Percentiles rank a stretch among this genome's conserved stretches.
phyloP scores from a whole-genome alignment of 2,888 invertebrate species.

The Lacanobia wlatinum region DNA sequence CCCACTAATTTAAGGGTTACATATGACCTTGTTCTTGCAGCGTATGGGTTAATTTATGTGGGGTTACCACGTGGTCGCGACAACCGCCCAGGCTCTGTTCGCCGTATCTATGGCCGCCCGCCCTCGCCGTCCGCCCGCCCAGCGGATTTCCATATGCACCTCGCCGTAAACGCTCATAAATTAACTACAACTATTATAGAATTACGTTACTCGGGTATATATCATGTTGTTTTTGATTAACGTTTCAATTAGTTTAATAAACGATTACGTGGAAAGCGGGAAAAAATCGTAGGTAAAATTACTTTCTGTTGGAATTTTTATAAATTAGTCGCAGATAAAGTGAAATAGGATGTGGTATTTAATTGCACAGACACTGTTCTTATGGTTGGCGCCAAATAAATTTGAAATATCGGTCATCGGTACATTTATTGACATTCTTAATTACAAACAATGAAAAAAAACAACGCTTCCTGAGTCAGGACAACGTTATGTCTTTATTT shows the following conservation, averaged over 20 bases:
- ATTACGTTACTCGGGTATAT: slow-evolving; percentile 56
- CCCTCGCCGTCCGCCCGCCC: slow-evolving; percentile 70
- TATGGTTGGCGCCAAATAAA: too few species aligned
- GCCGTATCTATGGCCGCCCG: slow-evolving; percentile 77
- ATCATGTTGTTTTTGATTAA: slow-evolving; percentile 54
- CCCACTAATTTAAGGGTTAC: slow-evolving; percentile 54
- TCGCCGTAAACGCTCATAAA: slow-evolving; percentile 74
- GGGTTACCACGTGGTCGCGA: slow-evolving; percentile 73
- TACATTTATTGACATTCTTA: too few species aligned
- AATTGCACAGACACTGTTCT: too few species aligned
- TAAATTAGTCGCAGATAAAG: too few species aligned
- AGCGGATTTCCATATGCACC: slow-evolving; percentile 77
- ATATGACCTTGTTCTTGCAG: slow-evolving; percentile 60
- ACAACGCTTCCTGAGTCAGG: too few species aligned
- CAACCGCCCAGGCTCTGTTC: slow-evolving; percentile 82
- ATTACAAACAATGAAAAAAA: too few species aligned
- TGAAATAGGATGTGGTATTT: too few species aligned
- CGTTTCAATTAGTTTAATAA: slow-evolving; percentile 46
- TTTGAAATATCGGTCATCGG: too few species aligned
- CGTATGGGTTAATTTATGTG: slow-evolving; percentile 66
- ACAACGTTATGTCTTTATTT: too few species aligned
- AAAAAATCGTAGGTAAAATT: too few species aligned
- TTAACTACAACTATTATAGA: slow-evolving; percentile 73
- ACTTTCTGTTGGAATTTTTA: too few species aligned
- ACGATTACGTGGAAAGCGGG: background rate